phyloP scores from a whole-genome alignment of 2,113 vertebrate species.

The Xerus inauris region DNA sequence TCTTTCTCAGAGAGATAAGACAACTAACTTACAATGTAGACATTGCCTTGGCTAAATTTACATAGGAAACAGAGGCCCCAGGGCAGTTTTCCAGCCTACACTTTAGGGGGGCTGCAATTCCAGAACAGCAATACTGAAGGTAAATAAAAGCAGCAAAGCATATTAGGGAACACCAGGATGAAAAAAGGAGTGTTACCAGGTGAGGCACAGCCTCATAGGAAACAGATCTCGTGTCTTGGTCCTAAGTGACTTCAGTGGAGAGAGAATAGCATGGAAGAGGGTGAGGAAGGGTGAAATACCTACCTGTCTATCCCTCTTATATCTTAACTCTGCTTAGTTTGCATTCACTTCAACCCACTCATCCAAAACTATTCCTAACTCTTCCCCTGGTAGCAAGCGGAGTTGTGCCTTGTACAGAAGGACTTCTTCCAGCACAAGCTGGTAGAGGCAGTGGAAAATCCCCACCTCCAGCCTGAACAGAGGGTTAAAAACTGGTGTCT shows the following conservation, averaged over 20 bases:
- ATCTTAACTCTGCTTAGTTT: background rate
- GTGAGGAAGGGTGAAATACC: fast-evolving
- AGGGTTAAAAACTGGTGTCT: background rate
- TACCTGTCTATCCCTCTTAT: too few relatives aligned
- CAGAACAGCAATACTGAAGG: background rate
- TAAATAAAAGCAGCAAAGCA: background rate
- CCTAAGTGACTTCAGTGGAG: background rate
- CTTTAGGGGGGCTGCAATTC: background rate
- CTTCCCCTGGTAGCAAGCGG: background rate
- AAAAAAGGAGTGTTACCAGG: background rate
- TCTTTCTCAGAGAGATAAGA: background rate
- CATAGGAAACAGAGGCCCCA: background rate
- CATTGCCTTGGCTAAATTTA: background rate
- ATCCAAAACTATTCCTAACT: background rate
- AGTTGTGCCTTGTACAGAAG: background rate
- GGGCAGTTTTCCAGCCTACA: background rate
- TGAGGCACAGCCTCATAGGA: background rate
- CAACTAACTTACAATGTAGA: background rate
- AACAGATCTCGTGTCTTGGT: background rate
- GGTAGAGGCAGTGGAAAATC: background rate
- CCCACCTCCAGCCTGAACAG: too few relatives aligned
- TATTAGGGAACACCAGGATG: background rate
- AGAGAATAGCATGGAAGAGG: background rate
- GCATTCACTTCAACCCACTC: background rate
- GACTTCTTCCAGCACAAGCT: background rate